Evolutionary conservation across 2,113 vertebrate genomes (phyloP), one percentile per base, ranked within the genome.

Genomic region (Coryphaenoides rupestris): DNA sequence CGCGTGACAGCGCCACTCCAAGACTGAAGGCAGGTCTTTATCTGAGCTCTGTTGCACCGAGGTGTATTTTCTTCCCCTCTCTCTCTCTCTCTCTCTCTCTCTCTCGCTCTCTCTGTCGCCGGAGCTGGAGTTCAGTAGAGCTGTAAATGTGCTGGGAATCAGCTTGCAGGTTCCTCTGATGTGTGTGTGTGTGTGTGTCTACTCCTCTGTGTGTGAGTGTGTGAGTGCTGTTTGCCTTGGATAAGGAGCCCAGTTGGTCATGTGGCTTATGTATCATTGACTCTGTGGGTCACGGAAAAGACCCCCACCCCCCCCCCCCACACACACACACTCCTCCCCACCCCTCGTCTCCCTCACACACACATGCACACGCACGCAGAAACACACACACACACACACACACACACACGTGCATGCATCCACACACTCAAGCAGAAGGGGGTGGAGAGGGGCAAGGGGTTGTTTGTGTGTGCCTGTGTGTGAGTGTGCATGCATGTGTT

Each of bases 201-300:
- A 13, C 15, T 3, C 15, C 15, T n/a, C 15, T 50, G 47, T n/a
- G 47, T 70, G 81, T 63, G 78, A 81, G 87, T 54, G 83, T 90
- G 88, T 86, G 70, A 79, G 87, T 84, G 78, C 81, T 69, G 79
- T 82, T 89, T 87, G 87, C 77, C 80, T 88, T 86, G 90, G 92
- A 91, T 84, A 81, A 74, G 80, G 74, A 89, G 90, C 88, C 89
- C 80, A 81, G 84, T 84, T 88, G 88, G 89, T 95, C 93, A 92
- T 93, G 92, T 93, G 93, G 90, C 89, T 93, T 93, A 90, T 92
- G 89, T 92, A 92, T 90, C 86, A 82, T 82, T 87, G 89, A 90
- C 88, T 84, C 82, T 76, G 69, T 72, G 85, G 88, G 88, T 87
- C 90, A 89, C 68, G 81, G 85, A 88, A 89, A 86, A 81, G 84